A percentile compares a stretch with the other conserved stretches of the same genome.
These are phyloP conservation scores for Amiota mariae DNA, from an alignment of 2,888 invertebrate species.

Conservation along the genomic window DNA sequence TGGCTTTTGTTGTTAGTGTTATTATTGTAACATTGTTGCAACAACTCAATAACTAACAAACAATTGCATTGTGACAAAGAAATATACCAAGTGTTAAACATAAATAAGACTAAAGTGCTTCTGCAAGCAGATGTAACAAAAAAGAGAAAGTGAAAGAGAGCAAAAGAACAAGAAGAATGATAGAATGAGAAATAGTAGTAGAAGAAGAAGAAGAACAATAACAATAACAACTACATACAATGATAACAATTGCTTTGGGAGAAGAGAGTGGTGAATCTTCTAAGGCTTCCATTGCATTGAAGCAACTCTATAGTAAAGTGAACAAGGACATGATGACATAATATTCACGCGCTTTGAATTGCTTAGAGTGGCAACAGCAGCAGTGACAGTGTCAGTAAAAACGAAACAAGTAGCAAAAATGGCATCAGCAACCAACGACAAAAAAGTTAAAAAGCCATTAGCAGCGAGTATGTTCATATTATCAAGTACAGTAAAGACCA, in stretches of 20 bases:
- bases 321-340: conserved; percentile 12
- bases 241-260: neutral
- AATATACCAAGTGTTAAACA: conserved; percentile 23
- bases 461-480: neutral
- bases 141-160: neutral
- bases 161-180: neutral
- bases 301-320: neutral
- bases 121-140: neutral
- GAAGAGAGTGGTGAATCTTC: no score
- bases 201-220: no score
- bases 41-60: conserved; percentile 26
- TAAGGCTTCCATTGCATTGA: neutral
- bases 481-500: neutral
- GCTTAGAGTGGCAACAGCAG: neutral
- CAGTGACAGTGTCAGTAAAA: neutral
- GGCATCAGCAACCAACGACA: neutral
- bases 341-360: conserved; percentile 7
- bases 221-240: conserved; percentile 1
- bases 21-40: conserved; percentile 23
- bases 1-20: conserved; percentile 3
- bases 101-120: conserved; percentile 18
- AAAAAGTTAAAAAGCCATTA: conserved; percentile 29
- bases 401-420: no score
- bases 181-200: neutral
- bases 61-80: conserved; percentile 28